Evolutionary conservation across 2,888 invertebrate genomes (phyloP).

Genomic region (Punctoribates punctum): DNA sequence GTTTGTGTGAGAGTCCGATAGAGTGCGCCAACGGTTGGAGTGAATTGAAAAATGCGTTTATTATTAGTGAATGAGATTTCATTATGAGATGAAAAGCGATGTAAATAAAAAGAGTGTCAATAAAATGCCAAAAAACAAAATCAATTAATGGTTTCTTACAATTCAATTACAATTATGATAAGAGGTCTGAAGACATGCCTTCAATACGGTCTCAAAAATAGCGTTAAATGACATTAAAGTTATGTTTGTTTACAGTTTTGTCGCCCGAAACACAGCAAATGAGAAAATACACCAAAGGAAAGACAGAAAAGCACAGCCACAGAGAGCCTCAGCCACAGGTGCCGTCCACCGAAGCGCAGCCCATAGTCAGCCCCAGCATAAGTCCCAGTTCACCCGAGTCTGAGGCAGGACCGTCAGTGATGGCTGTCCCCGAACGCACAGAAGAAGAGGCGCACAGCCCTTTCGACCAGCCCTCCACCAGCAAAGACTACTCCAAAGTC

Average conservation of each 20-base stretch:
- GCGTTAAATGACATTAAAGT: not conserved
- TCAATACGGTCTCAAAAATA: not conserved
- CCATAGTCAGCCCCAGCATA: conserved; percentile 45
- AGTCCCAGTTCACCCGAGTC: conserved; percentile 47
- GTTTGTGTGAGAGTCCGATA: too few relatives aligned
- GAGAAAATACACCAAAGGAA: conserved; percentile 36
- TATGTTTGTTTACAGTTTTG: not conserved
- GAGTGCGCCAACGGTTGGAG: too few relatives aligned
- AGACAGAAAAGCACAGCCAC: not conserved
- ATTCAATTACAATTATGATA: too few relatives aligned
- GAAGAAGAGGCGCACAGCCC: conserved; percentile 37
- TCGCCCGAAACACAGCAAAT: not conserved
- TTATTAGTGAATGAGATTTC: too few relatives aligned
- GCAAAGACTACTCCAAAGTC: conserved; percentile 39
- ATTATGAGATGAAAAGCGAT: too few relatives aligned
- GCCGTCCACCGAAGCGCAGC: conserved; percentile 17
- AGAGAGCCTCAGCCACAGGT: conserved; percentile 22
- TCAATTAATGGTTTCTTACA: too few relatives aligned
- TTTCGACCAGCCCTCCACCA: conserved; percentile 41
- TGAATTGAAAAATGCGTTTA: too few relatives aligned
- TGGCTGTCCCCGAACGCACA: conserved; percentile 17
- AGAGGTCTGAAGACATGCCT: too few relatives aligned
- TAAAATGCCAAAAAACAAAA: too few relatives aligned
- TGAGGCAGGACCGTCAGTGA: conserved; percentile 38
- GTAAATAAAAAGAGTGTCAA: too few relatives aligned